Evolutionary conservation across 92 coral and sea anemone species (phyloP).

Genomic region (Meandrina meandrites): DNA sequence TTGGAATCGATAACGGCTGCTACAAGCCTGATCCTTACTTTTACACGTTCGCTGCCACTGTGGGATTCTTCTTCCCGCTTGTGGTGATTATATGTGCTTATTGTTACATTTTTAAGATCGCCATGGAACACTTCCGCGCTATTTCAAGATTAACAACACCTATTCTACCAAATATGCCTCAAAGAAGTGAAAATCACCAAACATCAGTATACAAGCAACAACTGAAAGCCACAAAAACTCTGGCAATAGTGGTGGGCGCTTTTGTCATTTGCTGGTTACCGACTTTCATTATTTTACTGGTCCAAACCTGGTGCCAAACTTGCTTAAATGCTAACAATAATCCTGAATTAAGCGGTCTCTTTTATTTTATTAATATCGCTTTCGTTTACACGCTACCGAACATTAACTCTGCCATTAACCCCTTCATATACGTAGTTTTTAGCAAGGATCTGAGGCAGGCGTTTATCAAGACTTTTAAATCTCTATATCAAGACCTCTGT

Average conservation of each 20-base stretch:
- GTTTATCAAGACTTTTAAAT: slow-evolving; percentile 64
- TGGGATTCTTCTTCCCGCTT: slow-evolving; percentile 86
- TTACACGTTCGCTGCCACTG: slow-evolving; percentile 75
- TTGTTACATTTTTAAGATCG: slow-evolving; percentile 81
- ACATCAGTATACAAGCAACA: slow-evolving; percentile 68
- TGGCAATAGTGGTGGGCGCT: slow-evolving; percentile 83
- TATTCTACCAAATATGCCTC: slow-evolving; percentile 15
- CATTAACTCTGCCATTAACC: slow-evolving; percentile 91
- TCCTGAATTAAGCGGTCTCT: slow-evolving; percentile 55
- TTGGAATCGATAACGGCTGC: slow-evolving; percentile 69
- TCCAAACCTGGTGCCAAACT: slow-evolving; percentile 59
- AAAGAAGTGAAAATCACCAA: slow-evolving; percentile 37
- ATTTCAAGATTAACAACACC: slow-evolving; percentile 69
- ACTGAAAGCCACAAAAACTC: slow-evolving; percentile 83
- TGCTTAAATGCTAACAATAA: slow-evolving; percentile 60
- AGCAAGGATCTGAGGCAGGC: slow-evolving; percentile 80
- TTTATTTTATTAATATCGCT: slow-evolving; percentile 66
- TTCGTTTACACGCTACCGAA: slow-evolving; percentile 91
- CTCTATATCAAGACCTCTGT: slow-evolving; percentile 27
- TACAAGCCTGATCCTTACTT: slow-evolving; percentile 75
- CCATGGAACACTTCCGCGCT: slow-evolving; percentile 85
- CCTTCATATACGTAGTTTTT: slow-evolving; percentile 89
- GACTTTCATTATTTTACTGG: slow-evolving; percentile 59
- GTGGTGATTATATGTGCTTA: slow-evolving; percentile 70
- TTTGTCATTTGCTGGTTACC: slow-evolving; percentile 86